Conservation (phyloP, 2,797 vertebrate genomes). For the Sparus aurata region DNA sequence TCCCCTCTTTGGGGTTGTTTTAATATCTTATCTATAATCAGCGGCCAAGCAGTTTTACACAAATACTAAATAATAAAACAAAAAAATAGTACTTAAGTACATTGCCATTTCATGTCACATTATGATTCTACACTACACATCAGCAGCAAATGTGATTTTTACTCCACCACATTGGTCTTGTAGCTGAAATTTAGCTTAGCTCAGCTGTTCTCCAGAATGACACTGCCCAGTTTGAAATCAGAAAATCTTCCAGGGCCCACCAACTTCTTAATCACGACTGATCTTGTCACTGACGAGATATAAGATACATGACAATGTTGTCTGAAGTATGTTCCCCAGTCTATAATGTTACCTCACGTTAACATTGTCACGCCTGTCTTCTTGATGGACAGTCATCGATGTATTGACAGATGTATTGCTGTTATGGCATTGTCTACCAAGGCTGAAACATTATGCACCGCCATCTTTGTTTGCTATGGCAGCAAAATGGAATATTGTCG, state of each 20-base stretch:
- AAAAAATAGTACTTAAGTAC: too few species aligned
- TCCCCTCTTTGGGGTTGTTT: slow-evolving; percentile 1
- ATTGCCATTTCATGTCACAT: neutral
- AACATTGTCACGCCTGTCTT: neutral
- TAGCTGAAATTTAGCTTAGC: neutral
- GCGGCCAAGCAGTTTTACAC: neutral
- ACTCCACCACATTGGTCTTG: neutral
- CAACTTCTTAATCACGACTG: too few species aligned
- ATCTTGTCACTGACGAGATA: too few species aligned
- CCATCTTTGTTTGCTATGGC: neutral
- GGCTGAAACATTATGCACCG: neutral
- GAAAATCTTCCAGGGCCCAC: too few species aligned
- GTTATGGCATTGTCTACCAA: neutral
- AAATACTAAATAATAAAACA: too few species aligned
- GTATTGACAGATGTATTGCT: neutral
- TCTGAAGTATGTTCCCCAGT: neutral
- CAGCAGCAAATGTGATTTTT: neutral
- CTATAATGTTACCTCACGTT: neutral
- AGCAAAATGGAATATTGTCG: neutral
- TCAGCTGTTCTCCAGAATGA: too few species aligned
- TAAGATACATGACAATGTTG: too few species aligned
- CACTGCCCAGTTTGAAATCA: too few species aligned
- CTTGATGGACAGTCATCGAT: neutral
- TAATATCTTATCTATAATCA: neutral
- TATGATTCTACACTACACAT: neutral